Percentiles rank a stretch among this genome's conserved stretches.
Evolutionary conservation across 2,797 vertebrate species (phyloP).

Genomic region (Sciaenops ocellatus): DNA sequence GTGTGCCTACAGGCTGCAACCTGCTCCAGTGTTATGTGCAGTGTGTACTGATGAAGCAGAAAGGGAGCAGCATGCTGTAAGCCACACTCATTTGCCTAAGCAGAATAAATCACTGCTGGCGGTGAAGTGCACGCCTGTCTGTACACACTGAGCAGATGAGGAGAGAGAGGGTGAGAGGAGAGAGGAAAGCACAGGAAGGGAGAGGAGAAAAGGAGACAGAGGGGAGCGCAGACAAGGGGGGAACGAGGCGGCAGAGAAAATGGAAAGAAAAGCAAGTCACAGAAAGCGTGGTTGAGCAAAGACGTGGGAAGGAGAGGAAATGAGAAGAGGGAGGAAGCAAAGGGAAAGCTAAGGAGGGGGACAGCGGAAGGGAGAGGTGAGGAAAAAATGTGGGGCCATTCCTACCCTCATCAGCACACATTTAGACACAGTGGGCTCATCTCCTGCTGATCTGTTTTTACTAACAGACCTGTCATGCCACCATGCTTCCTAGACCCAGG

Average conservation of each 20-base stretch:
- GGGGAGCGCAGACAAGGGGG: conserved; percentile 19
- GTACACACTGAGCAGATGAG: conserved; percentile 63
- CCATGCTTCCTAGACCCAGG: conserved; percentile 6
- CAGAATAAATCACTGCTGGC: conserved; percentile 83
- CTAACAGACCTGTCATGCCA: conserved; percentile 35
- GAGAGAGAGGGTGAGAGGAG: conserved; percentile 33
- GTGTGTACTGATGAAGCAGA: conserved; percentile 83
- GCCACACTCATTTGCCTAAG: conserved; percentile 82
- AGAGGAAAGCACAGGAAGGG: conserved; percentile 29
- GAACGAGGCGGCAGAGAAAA: conserved; percentile 24
- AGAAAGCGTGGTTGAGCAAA: conserved; percentile 37
- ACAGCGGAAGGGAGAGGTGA: conserved; percentile 14
- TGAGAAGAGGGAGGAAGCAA: conserved; percentile 43
- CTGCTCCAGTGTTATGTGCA: conserved; percentile 78
- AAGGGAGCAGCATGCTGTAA: conserved; percentile 78
- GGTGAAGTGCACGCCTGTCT: conserved; percentile 75
- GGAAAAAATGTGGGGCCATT: conserved; percentile 5
- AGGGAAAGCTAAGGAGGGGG: conserved; percentile 21
- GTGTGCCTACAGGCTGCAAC: conserved; percentile 77
- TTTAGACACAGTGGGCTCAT: conserved; percentile 28
- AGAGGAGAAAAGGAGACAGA: conserved; percentile 35
- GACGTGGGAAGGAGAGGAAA: conserved; percentile 51
- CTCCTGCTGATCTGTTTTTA: conserved; percentile 41
- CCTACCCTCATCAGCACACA: conserved; percentile 43
- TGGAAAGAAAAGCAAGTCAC: conserved; percentile 39